Percentiles rank a stretch among this genome's conserved stretches.
Evolutionary conservation across 2,797 vertebrate genomes (phyloP).

Genomic region (Acridotheres tristis): DNA sequence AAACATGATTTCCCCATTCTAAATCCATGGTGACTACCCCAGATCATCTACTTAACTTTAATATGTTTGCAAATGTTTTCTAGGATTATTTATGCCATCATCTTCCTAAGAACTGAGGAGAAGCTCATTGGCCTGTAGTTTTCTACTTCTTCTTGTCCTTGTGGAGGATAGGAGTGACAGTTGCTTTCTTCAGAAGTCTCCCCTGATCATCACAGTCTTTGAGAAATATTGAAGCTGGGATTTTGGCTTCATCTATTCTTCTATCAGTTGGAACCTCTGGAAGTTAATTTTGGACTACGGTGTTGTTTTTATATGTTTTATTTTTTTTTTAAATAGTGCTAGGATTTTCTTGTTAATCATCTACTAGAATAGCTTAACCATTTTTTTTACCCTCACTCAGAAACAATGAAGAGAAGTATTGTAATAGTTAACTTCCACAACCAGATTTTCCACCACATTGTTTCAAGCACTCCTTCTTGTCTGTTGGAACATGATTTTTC

Average conservation of each 20-base stretch:
- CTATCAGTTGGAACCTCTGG: not conserved
- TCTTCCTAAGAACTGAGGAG: not conserved
- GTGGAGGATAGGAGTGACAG: not conserved
- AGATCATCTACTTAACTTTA: not conserved
- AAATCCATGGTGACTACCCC: not conserved
- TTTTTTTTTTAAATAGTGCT: not conserved
- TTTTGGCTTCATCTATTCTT: not conserved
- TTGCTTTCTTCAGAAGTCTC: not conserved
- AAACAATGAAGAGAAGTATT: not conserved
- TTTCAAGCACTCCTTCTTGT: not conserved
- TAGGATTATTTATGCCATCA: not conserved
- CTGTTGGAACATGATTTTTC: not conserved
- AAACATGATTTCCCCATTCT: not conserved
- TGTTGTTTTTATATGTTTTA: not conserved
- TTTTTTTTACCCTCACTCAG: not conserved
- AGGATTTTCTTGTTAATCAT: not conserved
- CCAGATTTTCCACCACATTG: not conserved
- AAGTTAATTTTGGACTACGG: not conserved
- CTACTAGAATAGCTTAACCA: not conserved
- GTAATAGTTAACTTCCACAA: not conserved
- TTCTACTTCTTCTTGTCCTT: not conserved
- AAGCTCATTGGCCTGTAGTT: not conserved
- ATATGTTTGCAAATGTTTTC: not conserved
- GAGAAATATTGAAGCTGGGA: not conserved
- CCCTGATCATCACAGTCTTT: not conserved